Percentiles rank a stretch among this genome's conserved stretches.
phyloP scores from a whole-genome alignment of 2,797 vertebrate genomes.

The Myiotriccus ornatus region DNA sequence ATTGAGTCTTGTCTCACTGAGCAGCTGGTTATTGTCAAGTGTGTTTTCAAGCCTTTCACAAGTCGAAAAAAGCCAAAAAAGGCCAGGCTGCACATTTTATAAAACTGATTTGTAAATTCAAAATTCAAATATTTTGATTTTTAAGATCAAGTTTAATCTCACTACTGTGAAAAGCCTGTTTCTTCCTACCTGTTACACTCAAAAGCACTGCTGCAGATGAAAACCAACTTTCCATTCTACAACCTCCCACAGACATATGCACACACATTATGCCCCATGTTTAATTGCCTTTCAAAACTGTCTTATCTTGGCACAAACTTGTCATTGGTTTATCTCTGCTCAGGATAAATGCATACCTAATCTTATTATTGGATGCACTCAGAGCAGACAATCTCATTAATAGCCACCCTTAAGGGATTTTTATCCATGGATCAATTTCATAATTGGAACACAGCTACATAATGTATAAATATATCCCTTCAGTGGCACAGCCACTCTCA shows the following conservation, averaged over 20 bases:
- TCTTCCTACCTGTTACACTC: slow-evolving; percentile 9
- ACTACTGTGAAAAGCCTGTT: neutral
- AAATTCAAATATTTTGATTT: slow-evolving; percentile 5
- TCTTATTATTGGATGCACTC: slow-evolving; percentile 55
- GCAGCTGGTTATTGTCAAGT: neutral
- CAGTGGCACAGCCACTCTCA: neutral
- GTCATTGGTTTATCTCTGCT: slow-evolving; percentile 54
- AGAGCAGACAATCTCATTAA: slow-evolving; percentile 63
- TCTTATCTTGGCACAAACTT: slow-evolving; percentile 54
- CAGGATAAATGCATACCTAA: slow-evolving; percentile 66
- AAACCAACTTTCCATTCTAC: neutral
- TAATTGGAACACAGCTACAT: slow-evolving; percentile 48
- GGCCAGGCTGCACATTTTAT: neutral
- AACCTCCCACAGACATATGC: slow-evolving; percentile 41
- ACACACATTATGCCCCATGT: neutral
- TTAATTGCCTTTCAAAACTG: slow-evolving; percentile 67
- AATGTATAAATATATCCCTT: slow-evolving; percentile 26
- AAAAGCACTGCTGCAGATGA: neutral
- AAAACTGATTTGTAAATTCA: neutral
- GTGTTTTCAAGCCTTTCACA: neutral
- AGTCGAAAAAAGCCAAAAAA: neutral
- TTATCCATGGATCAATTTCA: slow-evolving; percentile 61
- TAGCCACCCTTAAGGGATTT: slow-evolving; percentile 61
- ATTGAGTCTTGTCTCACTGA: neutral
- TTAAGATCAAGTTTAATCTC: neutral